Base-by-base conservation (phyloP, 2,113 vertebrate genomes). In the Psilopsiagon aurifrons region DNA sequence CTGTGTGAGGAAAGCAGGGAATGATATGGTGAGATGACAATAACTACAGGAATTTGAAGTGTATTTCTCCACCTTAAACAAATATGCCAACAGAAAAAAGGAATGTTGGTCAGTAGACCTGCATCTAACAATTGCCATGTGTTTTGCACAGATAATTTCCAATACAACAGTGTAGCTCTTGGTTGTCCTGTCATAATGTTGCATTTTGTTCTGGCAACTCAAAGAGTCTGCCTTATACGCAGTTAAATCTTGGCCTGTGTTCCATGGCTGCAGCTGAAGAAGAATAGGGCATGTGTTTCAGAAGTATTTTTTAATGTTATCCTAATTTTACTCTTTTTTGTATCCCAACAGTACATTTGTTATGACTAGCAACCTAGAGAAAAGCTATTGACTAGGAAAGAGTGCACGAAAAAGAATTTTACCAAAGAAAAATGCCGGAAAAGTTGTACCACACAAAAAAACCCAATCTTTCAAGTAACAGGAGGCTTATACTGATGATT, bases 401-500 rank as follows among this genome's bases (percentile, higher is more conserved):
- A 10, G 8, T 29, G 5, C 7, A 22, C 8, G 20, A 86, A 77
- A 69, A 88, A n/a, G 7, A 77, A 47, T 74, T 63, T 86, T 69
- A 62, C 13, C 49, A 57, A 37, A 9, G 3, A 86, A 84, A 86
- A 75, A 55, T 60, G 29, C 39, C 20, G 62, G 23, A 79, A 54
- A 78, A 49, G 5, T 47, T 29, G 10, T 67, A 44, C 15, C 11
- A 68, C 16, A 60, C 7, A 67, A 59, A 41, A 70, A 77, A 47
- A 7, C 0, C 0, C 5, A 51, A 33, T 60, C 11, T 23, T 70
- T 63, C 54, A 63, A 44, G 29, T 22, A 75, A 77, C 1, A 46
- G 28, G 80, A 71, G 4, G 17, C 11, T 84, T 73, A 67, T 77
- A 78, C 11, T 33, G 31, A 39, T 74, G 17, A 68, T 33, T 55